These are phyloP conservation scores for Ceratitis capitata DNA, from an alignment of 1,140 invertebrate species.

Conservation along the genomic window DNA sequence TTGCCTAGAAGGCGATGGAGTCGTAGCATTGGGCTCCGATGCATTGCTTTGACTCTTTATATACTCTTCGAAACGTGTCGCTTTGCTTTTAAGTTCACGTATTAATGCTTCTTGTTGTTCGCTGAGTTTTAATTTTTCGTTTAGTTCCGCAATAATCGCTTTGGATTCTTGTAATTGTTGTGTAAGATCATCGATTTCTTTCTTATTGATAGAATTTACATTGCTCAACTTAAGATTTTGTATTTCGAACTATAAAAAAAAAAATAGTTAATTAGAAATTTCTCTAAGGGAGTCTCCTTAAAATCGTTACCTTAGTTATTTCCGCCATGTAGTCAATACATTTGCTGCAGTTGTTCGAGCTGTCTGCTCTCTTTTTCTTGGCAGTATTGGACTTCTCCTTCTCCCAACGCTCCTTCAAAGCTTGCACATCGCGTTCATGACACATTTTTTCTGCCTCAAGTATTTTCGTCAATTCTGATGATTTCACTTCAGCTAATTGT, in stretches of 20 bases:
- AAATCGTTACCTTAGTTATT: slow-evolving; percentile 53
- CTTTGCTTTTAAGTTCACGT: slow-evolving; percentile 68
- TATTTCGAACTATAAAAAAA: slow-evolving; percentile 55
- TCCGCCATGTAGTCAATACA: slow-evolving; percentile 56
- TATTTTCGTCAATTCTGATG: slow-evolving; percentile 55
- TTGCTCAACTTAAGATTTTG: slow-evolving; percentile 56
- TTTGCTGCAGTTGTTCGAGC: slow-evolving; percentile 52
- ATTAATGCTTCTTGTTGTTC: slow-evolving; percentile 67
- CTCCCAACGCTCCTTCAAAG: slow-evolving; percentile 51
- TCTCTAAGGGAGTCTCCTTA: too few species aligned
- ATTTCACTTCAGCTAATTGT: slow-evolving; percentile 57
- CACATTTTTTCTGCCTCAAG: slow-evolving; percentile 53
- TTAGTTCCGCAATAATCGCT: slow-evolving; percentile 45
- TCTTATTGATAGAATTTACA: slow-evolving; percentile 49
- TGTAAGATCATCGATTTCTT: slow-evolving; percentile 50
- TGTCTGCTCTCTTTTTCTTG: slow-evolving; percentile 48
- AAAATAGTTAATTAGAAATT: not conserved
- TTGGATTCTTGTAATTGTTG: slow-evolving; percentile 50
- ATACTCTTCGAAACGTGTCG: slow-evolving; percentile 68
- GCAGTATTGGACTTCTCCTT: slow-evolving; percentile 48
- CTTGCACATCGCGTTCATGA: slow-evolving; percentile 53
- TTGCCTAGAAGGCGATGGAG: not conserved
- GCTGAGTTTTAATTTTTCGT: slow-evolving; percentile 53
- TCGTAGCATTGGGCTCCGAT: slow-evolving; percentile 27
- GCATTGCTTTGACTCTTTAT: slow-evolving; percentile 52